A percentile compares a stretch with the other conserved stretches of the same genome.
phyloP scores from a whole-genome alignment of 1,140 invertebrate species.

The Microplitis mediator region DNA sequence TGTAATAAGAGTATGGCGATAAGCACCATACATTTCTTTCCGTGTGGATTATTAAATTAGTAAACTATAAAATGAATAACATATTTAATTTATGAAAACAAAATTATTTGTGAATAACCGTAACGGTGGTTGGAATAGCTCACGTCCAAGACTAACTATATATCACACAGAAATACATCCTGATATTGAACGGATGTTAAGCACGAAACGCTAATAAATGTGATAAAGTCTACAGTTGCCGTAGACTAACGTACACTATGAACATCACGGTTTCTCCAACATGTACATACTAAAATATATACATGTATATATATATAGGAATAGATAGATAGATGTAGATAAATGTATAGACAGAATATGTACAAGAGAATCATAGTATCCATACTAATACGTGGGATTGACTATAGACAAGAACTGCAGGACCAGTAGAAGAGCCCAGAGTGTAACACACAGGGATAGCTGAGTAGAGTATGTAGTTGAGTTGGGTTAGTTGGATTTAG shows the following conservation, averaged over 20 bases:
- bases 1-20: no score
- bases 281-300: background rate
- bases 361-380: background rate
- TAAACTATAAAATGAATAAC: no score
- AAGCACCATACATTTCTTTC: no score
- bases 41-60: no score
- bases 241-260: background rate
- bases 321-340: no score
- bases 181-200: conserved; percentile 4
- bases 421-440: background rate
- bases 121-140: background rate
- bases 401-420: background rate
- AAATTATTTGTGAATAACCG: no score
- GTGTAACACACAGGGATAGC: background rate
- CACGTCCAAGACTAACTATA: background rate
- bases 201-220: conserved; percentile 17
- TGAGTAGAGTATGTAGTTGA: conserved; percentile 6
- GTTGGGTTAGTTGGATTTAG: conserved; percentile 51
- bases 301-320: no score
- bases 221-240: conserved; percentile 4
- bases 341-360: background rate
- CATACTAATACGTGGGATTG: background rate
- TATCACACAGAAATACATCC: background rate
- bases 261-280: conserved; percentile 12
- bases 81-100: no score